phyloP scores from a whole-genome alignment of 2,888 invertebrate species.

The Notodonta dromedarius region DNA sequence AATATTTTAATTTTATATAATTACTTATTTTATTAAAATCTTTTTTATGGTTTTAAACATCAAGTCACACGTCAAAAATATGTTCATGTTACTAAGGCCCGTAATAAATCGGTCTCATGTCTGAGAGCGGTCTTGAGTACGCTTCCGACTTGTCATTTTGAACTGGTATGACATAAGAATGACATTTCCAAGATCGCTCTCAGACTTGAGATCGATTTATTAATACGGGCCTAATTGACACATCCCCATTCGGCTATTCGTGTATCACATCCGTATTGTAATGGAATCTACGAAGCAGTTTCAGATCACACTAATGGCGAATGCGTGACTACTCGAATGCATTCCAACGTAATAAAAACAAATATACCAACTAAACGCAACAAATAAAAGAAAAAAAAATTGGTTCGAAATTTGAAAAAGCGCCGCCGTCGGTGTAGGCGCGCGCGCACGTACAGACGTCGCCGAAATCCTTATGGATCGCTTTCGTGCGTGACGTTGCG shows the following conservation, averaged over 20 bases:
- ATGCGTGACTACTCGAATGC: constrained; percentile 75
- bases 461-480: constrained; percentile 78
- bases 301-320: constrained; percentile 68
- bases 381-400: constrained; percentile 62
- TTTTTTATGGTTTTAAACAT: no score
- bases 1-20: no score
- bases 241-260: constrained; percentile 21
- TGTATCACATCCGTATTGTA: constrained; percentile 31
- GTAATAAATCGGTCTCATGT: no score
- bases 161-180: no score
- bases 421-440: constrained; percentile 55
- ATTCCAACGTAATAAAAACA: constrained; percentile 78
- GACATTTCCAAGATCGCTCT: no score
- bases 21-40: no score
- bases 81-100: no score
- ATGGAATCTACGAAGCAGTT: constrained; percentile 41
- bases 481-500: constrained; percentile 75
- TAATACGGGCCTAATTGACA: constrained; percentile 27
- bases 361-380: constrained; percentile 70
- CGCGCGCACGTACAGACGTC: constrained; percentile 63
- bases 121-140: no score
- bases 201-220: constrained; percentile 8
- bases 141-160: no score
- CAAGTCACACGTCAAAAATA: no score
- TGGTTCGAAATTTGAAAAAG: constrained; percentile 42